Conservation (phyloP, 2,888 invertebrate genomes). For the Dryadula phaetusa region DNA sequence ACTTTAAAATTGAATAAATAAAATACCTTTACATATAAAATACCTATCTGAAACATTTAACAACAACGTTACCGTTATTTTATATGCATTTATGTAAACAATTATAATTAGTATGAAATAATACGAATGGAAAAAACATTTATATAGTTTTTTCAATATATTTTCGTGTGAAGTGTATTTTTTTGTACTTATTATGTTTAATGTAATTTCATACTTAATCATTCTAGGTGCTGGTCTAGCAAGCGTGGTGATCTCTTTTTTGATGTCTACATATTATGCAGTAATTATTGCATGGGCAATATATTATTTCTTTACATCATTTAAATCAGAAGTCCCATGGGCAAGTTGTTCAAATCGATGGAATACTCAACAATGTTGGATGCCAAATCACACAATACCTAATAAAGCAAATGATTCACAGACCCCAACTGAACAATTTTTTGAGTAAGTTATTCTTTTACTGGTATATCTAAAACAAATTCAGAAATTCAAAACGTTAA, state of each 20-base stretch:
- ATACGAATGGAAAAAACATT: neutral
- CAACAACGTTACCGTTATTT: neutral
- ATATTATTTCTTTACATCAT: slow-evolving; percentile 96
- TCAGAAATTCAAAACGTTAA: neutral
- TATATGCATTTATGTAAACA: neutral
- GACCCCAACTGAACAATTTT: slow-evolving; percentile 96
- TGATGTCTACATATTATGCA: slow-evolving; percentile 98
- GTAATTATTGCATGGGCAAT: slow-evolving; percentile 97
- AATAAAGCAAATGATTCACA: slow-evolving; percentile 88
- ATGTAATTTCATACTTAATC: neutral
- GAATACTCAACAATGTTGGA: slow-evolving; percentile 95
- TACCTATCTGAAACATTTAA: neutral
- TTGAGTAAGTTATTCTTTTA: slow-evolving; percentile 87
- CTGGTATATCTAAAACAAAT: slow-evolving; percentile 5
- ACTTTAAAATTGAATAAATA: no score
- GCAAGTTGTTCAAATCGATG: slow-evolving; percentile 92
- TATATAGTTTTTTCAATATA: neutral
- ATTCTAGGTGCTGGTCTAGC: slow-evolving; percentile 94
- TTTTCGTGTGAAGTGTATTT: neutral
- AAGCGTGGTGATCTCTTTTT: slow-evolving; percentile 96
- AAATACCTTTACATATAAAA: no score
- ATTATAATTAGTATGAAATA: neutral
- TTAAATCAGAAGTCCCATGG: slow-evolving; percentile 95
- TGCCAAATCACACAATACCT: slow-evolving; percentile 87
- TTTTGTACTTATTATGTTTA: neutral